Conservation (phyloP, 2,113 vertebrate genomes). For the Zosterops hypoxanthus region DNA sequence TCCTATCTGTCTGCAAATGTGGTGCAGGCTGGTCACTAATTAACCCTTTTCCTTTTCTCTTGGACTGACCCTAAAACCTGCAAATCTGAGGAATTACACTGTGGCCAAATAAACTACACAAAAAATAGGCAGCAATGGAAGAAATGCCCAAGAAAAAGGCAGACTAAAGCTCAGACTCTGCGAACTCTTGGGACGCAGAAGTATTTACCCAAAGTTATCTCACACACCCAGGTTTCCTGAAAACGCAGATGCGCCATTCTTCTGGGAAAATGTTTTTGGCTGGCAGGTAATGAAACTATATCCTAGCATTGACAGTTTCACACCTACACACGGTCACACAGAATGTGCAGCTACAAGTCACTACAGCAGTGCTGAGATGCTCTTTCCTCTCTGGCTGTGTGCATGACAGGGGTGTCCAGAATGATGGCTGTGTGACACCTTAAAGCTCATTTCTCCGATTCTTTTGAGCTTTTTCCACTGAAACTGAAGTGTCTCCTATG, state of each 20-base stretch:
- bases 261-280: background rate
- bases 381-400: background rate
- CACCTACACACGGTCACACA: background rate
- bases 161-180: background rate
- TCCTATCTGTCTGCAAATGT: background rate
- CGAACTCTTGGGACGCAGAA: background rate
- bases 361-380: background rate
- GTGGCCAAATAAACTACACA: background rate
- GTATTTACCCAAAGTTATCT: background rate
- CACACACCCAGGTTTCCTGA: background rate
- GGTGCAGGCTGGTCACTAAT: background rate
- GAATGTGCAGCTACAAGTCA: background rate
- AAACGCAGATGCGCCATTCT: background rate
- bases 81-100: background rate
- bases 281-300: background rate
- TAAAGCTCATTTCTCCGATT: background rate
- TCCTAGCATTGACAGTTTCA: background rate
- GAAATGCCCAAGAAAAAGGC: background rate
- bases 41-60: background rate
- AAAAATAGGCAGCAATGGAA: background rate
- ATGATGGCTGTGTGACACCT: background rate
- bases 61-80: background rate
- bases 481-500: background rate
- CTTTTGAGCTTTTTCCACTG: background rate
- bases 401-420: background rate